Percentiles rank a stretch among this genome's conserved stretches.
phyloP scores from a whole-genome alignment of 1,140 invertebrate genomes.

The Phenacoccus solenopsis region DNA sequence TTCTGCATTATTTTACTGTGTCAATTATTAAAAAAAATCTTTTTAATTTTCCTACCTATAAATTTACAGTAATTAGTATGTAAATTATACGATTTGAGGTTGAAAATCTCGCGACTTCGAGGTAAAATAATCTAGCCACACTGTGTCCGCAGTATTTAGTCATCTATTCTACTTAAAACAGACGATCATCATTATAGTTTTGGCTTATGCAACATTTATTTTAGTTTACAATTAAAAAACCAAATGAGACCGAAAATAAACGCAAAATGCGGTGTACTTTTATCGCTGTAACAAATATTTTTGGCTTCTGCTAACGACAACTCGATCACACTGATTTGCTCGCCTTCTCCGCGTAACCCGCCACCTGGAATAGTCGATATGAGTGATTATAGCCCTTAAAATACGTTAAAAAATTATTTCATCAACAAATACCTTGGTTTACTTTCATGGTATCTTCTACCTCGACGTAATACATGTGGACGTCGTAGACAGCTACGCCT shows the following conservation, averaged over 20 bases:
- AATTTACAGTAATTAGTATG: too few relatives aligned
- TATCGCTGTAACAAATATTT: background rate
- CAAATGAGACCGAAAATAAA: background rate
- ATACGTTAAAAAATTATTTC: background rate
- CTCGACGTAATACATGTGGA: background rate
- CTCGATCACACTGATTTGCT: background rate
- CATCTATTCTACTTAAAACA: too few relatives aligned
- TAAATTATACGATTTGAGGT: too few relatives aligned
- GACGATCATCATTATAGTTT: too few relatives aligned
- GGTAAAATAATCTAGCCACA: too few relatives aligned
- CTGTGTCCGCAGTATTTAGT: too few relatives aligned
- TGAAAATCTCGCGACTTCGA: too few relatives aligned
- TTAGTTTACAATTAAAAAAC: constrained; percentile 5
- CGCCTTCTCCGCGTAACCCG: background rate
- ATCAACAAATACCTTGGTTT: background rate
- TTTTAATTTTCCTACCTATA: too few relatives aligned
- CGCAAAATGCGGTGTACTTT: background rate
- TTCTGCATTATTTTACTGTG: too few relatives aligned
- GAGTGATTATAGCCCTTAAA: background rate
- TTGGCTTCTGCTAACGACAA: background rate
- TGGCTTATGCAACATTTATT: too few relatives aligned
- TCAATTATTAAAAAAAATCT: too few relatives aligned
- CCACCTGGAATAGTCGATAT: background rate
- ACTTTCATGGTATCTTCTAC: background rate
- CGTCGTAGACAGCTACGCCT: background rate